Conservation (phyloP, 2,797 vertebrate genomes). For the Xenentodon cancila region DNA sequence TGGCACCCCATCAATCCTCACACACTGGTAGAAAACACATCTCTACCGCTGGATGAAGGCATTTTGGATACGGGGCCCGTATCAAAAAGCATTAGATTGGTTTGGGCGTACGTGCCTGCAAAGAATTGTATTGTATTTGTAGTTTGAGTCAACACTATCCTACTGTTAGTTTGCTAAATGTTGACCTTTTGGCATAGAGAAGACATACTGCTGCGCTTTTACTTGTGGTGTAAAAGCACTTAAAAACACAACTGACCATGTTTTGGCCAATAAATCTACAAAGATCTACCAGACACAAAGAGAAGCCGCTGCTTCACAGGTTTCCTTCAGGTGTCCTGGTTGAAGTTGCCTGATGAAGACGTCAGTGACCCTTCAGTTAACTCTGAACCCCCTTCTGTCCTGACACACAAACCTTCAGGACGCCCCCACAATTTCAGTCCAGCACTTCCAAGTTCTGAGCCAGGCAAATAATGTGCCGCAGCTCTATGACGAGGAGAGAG, state of each 20-base stretch:
- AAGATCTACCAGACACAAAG: slow-evolving; percentile 44
- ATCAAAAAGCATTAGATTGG: slow-evolving; percentile 48
- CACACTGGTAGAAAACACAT: slow-evolving; percentile 29
- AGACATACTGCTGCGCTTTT: slow-evolving; percentile 28
- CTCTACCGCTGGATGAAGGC: slow-evolving; percentile 49
- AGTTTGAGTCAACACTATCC: slow-evolving; percentile 39
- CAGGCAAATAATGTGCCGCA: slow-evolving; percentile 65
- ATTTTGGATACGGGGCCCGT: slow-evolving; percentile 69
- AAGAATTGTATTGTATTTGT: slow-evolving; percentile 17
- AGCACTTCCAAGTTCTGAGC: slow-evolving; percentile 41
- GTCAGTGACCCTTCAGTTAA: slow-evolving; percentile 37
- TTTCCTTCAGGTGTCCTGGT: slow-evolving; percentile 19
- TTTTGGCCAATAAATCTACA: slow-evolving; percentile 58
- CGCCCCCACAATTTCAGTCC: slow-evolving; percentile 31
- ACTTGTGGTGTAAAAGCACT: slow-evolving; percentile 25
- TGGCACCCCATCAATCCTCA: slow-evolving; percentile 58
- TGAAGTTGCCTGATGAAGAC: slow-evolving; percentile 38
- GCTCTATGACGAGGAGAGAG: slow-evolving; percentile 67
- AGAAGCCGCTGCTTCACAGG: slow-evolving; percentile 26
- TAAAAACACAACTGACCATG: slow-evolving; percentile 61
- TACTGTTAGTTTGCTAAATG: slow-evolving; percentile 62
- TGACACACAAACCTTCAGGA: slow-evolving; percentile 27
- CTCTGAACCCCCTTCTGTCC: slow-evolving; percentile 17
- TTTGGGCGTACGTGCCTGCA: slow-evolving; percentile 41
- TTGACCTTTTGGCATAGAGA: slow-evolving; percentile 41